Conservation (phyloP, 2,888 invertebrate species). For the Iselma pallidipennis region DNA sequence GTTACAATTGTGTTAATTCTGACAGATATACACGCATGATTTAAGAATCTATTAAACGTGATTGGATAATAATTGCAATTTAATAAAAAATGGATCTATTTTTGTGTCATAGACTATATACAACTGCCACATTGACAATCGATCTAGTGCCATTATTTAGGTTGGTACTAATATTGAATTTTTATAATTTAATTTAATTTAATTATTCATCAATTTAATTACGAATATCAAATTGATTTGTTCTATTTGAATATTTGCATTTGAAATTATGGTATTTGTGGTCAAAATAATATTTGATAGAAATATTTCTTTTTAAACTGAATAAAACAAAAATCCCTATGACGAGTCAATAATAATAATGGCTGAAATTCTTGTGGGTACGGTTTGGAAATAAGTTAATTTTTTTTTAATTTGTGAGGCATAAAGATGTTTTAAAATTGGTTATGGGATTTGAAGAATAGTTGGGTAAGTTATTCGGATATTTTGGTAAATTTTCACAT, state of each 20-base stretch:
- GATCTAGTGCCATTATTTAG: neutral
- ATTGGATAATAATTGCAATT: too few species aligned
- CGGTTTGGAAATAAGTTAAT: neutral
- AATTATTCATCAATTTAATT: too few species aligned
- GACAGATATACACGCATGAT: too few species aligned
- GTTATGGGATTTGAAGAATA: neutral
- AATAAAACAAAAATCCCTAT: conserved; percentile 7
- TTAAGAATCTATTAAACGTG: too few species aligned
- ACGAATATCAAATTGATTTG: too few species aligned
- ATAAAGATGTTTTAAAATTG: neutral
- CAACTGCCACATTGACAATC: neutral
- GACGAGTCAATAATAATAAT: conserved; percentile 16
- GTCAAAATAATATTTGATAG: neutral
- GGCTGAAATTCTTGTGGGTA: conserved; percentile 18
- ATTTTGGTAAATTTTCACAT: neutral
- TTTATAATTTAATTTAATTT: too few species aligned
- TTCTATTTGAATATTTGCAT: too few species aligned
- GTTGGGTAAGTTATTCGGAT: neutral
- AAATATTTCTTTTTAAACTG: neutral
- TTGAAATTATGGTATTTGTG: neutral
- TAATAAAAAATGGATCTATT: too few species aligned
- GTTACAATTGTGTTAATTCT: too few species aligned
- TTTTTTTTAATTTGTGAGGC: neutral
- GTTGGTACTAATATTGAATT: too few species aligned
- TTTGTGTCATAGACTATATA: neutral